These are phyloP conservation scores for Lasiurus cinereus DNA, from an alignment of 2,113 vertebrate species.

Conservation along the genomic window DNA sequence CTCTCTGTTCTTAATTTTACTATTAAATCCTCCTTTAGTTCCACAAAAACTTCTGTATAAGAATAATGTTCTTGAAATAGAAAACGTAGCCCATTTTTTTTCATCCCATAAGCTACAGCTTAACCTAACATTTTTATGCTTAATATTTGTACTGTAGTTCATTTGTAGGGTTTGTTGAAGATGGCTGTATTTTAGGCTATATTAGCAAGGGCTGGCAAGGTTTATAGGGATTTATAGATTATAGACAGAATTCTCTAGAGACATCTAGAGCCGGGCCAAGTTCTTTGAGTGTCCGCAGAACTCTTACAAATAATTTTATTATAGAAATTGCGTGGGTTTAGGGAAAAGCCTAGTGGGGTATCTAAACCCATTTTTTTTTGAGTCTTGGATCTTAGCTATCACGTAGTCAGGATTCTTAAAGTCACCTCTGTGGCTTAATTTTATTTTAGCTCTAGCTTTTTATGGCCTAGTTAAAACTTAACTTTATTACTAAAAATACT, in stretches of 20 bases:
- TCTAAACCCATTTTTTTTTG: slow-evolving; percentile 31
- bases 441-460: background rate
- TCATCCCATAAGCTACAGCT: background rate
- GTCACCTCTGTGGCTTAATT: background rate
- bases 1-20: background rate
- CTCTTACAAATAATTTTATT: background rate
- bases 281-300: slow-evolving; percentile 65
- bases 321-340: slow-evolving; percentile 30
- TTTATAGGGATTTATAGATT: background rate
- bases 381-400: background rate
- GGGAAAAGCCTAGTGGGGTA: background rate
- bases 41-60: background rate
- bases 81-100: background rate
- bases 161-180: background rate
- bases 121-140: background rate
- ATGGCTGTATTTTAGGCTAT: background rate
- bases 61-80: background rate
- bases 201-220: background rate
- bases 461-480: background rate
- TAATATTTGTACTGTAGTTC: background rate
- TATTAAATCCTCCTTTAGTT: background rate
- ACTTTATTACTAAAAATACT: background rate
- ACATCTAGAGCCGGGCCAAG: background rate
- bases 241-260: slow-evolving; percentile 51
- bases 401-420: background rate